Evolutionary conservation across 2,797 vertebrate genomes (phyloP), one percentile per base, ranked within the genome.

Genomic region (Sebastes minor): DNA sequence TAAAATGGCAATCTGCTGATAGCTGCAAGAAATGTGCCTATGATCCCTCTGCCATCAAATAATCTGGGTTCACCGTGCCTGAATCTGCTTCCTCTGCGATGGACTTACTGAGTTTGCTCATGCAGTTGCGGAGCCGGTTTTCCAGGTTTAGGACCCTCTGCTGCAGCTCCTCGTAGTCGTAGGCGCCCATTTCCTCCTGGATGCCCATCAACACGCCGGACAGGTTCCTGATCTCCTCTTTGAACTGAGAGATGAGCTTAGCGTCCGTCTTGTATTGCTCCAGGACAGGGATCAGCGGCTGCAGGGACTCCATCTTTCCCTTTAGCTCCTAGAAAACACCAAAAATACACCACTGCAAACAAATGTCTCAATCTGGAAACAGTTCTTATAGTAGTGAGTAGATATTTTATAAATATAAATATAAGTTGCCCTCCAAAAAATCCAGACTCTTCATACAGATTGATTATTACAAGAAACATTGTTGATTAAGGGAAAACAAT

Each of bases 261-360:
- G 98, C 96, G 62, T 99, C 99, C 1, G 97, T 99, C 95, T 99
- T 99, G 94, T 99, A 99, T 92, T 99, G 98, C 89, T 99, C 99
- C 92, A 99, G 93, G 76, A 99, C 98, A 0, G 98, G 99, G 85
- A 99, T 99, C 88, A 99, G 92, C 7, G 99, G 98, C 88, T 98
- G 95, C 63, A 99, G 95, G 70, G 98, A 96, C 76, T 98, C 97
- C 99, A 99, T 99, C 88, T 98, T 98, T 84, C 98, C 98, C 83
- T 99, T 98, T 71, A 99, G 84, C 87, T 99, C 99, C 99, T 99
- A 87, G 75, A 85, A 84, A 6, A 76, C 38, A 81, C 25, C 60
- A 52, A 49, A 27, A 49, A 64, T 1, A 68, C 10, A 30, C 6
- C 5, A 3, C 14, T 65, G 42, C 65, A 85, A n/a, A 30, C 57